These are phyloP conservation scores for Urocolius indicus DNA, from an alignment of 2,113 vertebrate genomes.

Conservation along the genomic window DNA sequence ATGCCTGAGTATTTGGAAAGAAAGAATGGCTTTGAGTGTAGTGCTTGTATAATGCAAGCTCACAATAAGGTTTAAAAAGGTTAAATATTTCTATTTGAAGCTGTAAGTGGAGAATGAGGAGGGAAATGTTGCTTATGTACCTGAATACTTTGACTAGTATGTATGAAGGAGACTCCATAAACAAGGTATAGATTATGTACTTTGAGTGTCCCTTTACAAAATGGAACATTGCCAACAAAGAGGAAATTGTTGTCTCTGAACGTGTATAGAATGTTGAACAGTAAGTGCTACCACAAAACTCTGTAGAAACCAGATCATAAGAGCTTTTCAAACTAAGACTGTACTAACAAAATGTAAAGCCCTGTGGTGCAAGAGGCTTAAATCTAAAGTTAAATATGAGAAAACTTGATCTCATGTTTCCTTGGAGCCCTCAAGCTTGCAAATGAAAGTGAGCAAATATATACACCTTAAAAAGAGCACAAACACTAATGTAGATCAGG, in stretches of 20 bases:
- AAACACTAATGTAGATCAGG: not conserved
- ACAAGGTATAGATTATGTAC: not conserved
- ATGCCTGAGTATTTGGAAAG: not conserved
- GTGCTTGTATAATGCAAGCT: not conserved
- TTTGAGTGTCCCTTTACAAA: not conserved
- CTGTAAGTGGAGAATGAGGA: not conserved
- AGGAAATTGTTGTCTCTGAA: not conserved
- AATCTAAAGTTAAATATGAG: not conserved
- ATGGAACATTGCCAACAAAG: not conserved
- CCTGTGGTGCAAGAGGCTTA: not conserved
- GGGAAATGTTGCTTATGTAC: not conserved
- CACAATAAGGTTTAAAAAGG: not conserved
- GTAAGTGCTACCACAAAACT: not conserved
- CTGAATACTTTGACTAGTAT: not conserved
- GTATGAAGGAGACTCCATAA: not conserved
- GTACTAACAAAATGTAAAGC: not conserved
- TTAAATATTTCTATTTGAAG: not conserved
- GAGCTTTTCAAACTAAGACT: not conserved
- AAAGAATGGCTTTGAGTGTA: not conserved
- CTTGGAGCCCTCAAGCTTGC: not conserved
- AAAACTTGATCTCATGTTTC: not conserved
- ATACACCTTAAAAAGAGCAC: not conserved
- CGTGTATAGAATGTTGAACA: not conserved
- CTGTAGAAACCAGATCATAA: not conserved
- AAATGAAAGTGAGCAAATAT: not conserved